Evolutionary conservation across 2,113 vertebrate genomes (phyloP), one percentile per base, ranked within the genome.

Genomic region (Xiphorhynchus elegans): DNA sequence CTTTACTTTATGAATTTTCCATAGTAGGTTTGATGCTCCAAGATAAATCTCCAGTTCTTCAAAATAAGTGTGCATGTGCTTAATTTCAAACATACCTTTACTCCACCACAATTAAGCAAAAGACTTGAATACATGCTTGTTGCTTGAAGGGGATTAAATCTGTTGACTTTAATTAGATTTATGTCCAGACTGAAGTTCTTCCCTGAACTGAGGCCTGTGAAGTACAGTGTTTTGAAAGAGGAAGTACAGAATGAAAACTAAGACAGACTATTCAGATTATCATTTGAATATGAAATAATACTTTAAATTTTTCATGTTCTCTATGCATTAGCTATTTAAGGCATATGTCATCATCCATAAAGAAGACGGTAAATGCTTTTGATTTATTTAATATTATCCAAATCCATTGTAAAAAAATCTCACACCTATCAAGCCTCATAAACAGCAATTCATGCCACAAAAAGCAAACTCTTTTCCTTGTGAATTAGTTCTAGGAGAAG

Each of bases 1-100:
- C 88, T 93, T 88, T 47, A 60, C 85, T 89, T 96, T 96, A 97
- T 97, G 93, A 95, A 97, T 96, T 97, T 96, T 96, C 95, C 93
- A 81, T 92, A 84, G 92, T 16, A 96, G 90, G 83, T 86, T 94
- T 96, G 92, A 96, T 93, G 92, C 79, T 94, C n/a, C 46, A 67
- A 94, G 95, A 96, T 88, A 94, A 92, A 96, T 67, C 77, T 74
- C 73, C 79, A 86, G 68, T 95, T 95, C 90, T 84, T 90, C 90
- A 96, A 96, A 96, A 93, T 58, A 95, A 64, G 53, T 59, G 49
- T 78, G 83, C 64, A 70, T 86, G 60, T 68, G 64, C 68, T 96
- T 95, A 95, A 94, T 94, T 94, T 94, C 92, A 96, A 90, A 93
- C 83, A 78, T 84, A 92, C 59, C 58, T 79, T 88, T 86, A 84